These are phyloP conservation scores for Sciaenops ocellatus DNA, from an alignment of 2,797 vertebrate species.

Conservation along the genomic window DNA sequence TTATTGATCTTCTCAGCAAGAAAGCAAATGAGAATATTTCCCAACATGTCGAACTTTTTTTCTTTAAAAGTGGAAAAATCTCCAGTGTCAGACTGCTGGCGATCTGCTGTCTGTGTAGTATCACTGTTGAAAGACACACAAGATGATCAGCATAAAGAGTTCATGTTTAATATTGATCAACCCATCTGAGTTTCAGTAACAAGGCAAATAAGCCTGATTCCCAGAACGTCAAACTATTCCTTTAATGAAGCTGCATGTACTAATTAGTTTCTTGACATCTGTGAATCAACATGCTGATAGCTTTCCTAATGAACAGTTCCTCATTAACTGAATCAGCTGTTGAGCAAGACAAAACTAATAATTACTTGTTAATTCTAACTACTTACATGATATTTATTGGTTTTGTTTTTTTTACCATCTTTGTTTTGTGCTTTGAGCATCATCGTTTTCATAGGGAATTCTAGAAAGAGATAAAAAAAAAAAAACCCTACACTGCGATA, in stretches of 20 bases:
- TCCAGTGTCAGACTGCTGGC: not conserved
- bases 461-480: slow-evolving; percentile 10
- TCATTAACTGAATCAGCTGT: slow-evolving; percentile 15
- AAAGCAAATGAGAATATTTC: not conserved
- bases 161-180: slow-evolving; percentile 18
- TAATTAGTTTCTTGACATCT: slow-evolving; percentile 14
- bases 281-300: slow-evolving; percentile 8
- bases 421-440: not conserved
- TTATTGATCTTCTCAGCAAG: not conserved
- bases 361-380: slow-evolving; percentile 25
- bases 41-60: not conserved
- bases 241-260: slow-evolving; percentile 13
- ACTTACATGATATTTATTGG: not conserved
- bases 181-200: slow-evolving; percentile 19
- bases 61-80: not conserved
- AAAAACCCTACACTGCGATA: slow-evolving; percentile 25
- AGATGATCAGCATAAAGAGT: not conserved
- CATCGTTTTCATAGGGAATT: not conserved
- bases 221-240: slow-evolving; percentile 23
- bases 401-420: not conserved
- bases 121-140: not conserved
- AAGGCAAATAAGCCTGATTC: not conserved
- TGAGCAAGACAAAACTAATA: slow-evolving; percentile 37
- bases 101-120: not conserved
- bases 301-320: slow-evolving; percentile 9